Percentiles rank a stretch among this genome's conserved stretches.
These are phyloP conservation scores for Pterobdella sp. DNA, from an alignment of 2,888 invertebrate genomes.

Conservation along the genomic window DNA sequence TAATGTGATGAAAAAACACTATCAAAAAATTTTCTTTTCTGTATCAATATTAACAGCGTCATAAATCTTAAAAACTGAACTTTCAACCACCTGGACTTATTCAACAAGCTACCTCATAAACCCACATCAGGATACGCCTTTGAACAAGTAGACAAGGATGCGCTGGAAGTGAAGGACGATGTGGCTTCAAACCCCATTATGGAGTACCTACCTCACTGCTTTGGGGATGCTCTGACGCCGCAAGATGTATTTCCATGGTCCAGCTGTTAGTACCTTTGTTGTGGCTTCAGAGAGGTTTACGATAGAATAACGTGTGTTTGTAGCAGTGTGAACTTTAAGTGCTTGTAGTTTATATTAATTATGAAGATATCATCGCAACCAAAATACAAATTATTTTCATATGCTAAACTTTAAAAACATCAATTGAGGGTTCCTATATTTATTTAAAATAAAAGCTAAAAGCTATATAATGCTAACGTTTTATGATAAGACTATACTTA, in stretches of 20 bases:
- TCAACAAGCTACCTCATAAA: not conserved
- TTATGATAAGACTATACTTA: too few species aligned
- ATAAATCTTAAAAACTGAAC: not conserved
- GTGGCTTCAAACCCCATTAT: not conserved
- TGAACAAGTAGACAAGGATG: not conserved
- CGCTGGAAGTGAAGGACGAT: not conserved
- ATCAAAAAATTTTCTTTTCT: not conserved
- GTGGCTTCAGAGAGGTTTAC: too few species aligned
- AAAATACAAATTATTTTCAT: too few species aligned
- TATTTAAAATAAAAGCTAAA: too few species aligned
- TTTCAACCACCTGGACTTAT: not conserved
- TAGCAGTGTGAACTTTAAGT: too few species aligned
- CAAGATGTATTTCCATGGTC: slow-evolving; percentile 10
- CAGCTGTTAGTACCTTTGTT: too few species aligned
- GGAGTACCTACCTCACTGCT: not conserved
- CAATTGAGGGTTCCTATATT: too few species aligned
- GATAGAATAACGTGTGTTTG: too few species aligned
- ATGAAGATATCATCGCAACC: too few species aligned
- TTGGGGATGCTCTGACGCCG: not conserved
- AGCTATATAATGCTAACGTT: too few species aligned
- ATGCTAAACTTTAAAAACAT: too few species aligned
- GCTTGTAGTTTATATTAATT: too few species aligned
- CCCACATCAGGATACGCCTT: not conserved
- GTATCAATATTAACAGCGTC: not conserved
- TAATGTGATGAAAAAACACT: not conserved